Conservation (phyloP, 2,888 invertebrate genomes). For the Noctua fimbriata region DNA sequence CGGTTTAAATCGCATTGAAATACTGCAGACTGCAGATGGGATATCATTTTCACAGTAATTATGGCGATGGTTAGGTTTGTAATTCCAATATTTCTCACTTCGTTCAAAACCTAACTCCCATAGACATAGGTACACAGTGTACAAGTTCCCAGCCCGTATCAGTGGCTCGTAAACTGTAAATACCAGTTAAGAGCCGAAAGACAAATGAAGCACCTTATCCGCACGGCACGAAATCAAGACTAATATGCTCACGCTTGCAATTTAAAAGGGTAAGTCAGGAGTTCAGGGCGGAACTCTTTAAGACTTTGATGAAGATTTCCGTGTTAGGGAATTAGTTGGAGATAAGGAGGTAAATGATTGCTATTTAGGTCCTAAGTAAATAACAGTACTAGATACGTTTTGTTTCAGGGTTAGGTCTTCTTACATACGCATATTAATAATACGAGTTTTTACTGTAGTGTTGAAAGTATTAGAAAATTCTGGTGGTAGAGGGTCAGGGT, state of each 20-base stretch:
- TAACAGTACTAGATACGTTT: not conserved
- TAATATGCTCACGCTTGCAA: constrained; percentile 73
- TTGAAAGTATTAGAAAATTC: not conserved
- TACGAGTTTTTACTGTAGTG: not conserved
- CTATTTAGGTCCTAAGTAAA: not conserved
- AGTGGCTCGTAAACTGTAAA: constrained; percentile 63
- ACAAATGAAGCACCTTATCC: constrained; percentile 72
- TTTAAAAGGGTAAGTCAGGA: constrained; percentile 65
- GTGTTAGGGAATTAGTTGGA: constrained; percentile 63
- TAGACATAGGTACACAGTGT: not conserved
- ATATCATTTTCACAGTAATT: not conserved
- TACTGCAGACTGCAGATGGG: too few relatives aligned
- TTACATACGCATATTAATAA: not conserved
- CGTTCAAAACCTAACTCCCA: not conserved
- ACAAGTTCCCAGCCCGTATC: constrained; percentile 46
- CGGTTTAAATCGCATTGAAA: too few relatives aligned
- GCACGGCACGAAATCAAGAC: constrained; percentile 78
- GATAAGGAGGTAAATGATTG: constrained; percentile 33
- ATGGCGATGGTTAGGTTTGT: not conserved
- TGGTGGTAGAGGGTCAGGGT: not conserved
- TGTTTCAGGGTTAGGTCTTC: not conserved
- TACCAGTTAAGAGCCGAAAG: constrained; percentile 68
- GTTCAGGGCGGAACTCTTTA: constrained; percentile 57
- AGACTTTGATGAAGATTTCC: constrained; percentile 68
- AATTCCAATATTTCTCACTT: too few relatives aligned